Evolutionary conservation across 1,140 invertebrate species (phyloP).

Genomic region (Drosophila repletoides): DNA sequence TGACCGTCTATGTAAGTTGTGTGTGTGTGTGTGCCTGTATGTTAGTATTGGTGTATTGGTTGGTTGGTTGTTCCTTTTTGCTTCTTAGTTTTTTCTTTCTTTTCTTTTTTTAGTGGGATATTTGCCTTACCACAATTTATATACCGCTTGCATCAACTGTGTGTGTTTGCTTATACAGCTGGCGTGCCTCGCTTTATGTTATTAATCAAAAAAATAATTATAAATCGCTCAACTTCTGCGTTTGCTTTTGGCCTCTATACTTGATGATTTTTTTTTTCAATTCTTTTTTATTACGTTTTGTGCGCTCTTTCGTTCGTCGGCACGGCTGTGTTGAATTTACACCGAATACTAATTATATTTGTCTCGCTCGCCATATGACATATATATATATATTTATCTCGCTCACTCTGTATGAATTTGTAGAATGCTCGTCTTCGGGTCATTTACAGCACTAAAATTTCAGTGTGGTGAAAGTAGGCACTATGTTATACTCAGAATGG

Average conservation of each 20-base stretch:
- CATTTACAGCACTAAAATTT: conserved; percentile 16
- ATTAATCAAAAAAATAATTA: conserved; percentile 52
- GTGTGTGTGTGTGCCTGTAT: conserved; percentile 26
- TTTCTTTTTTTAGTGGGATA: conserved; percentile 36
- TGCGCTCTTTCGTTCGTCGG: conserved; percentile 70
- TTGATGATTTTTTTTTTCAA: conserved; percentile 79
- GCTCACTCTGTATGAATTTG: conserved; percentile 6
- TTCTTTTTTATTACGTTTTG: conserved; percentile 74
- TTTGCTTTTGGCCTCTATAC: conserved; percentile 75
- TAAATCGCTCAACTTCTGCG: conserved; percentile 59
- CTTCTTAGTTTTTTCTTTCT: conserved; percentile 59
- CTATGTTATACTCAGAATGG: conserved; percentile 28
- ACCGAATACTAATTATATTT: conserved; percentile 31
- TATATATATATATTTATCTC: conserved; percentile 35
- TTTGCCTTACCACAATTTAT: conserved; percentile 62
- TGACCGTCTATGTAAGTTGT: conserved; percentile 21
- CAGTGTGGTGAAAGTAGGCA: conserved; percentile 15
- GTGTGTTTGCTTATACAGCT: conserved; percentile 26
- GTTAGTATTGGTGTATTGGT: conserved; percentile 27
- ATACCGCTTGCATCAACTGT: conserved; percentile 56
- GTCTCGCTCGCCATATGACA: conserved; percentile 14
- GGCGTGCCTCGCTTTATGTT: conserved; percentile 46
- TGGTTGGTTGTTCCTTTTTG: conserved; percentile 51
- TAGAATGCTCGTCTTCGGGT: conserved; percentile 11
- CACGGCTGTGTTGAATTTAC: conserved; percentile 70